A percentile compares a stretch with the other conserved stretches of the same genome.
Conservation (phyloP, 2,797 vertebrate species). For the Lerista edwardsae region DNA sequence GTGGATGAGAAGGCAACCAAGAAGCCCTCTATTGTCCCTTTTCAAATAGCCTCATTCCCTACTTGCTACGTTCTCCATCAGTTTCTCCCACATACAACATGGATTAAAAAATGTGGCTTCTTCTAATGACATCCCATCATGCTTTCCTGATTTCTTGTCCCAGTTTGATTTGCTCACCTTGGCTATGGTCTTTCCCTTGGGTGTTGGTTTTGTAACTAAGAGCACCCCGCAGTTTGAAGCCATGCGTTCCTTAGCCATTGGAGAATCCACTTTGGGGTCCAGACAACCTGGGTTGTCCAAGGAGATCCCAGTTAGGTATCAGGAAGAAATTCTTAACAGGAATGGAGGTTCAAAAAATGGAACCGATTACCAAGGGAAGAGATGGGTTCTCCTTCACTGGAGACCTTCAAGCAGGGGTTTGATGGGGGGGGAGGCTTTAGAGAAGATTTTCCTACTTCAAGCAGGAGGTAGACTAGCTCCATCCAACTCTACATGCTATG, state of each 20-base stretch:
- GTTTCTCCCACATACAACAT: accelerated
- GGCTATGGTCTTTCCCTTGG: background rate
- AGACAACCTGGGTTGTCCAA: background rate
- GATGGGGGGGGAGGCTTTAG: too few relatives aligned
- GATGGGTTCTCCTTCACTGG: too few relatives aligned
- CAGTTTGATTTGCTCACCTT: background rate
- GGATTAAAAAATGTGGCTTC: accelerated
- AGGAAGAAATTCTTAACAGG: too few relatives aligned
- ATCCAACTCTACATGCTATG: too few relatives aligned
- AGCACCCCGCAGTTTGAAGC: background rate
- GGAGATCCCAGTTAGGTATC: too few relatives aligned
- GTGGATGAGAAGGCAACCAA: background rate
- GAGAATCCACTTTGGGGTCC: background rate
- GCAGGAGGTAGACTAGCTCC: too few relatives aligned
- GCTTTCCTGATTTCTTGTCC: background rate
- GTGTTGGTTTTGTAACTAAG: background rate
- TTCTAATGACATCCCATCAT: background rate
- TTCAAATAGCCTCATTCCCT: background rate
- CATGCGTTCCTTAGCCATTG: background rate
- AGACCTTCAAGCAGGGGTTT: too few relatives aligned
- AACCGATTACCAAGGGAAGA: too few relatives aligned
- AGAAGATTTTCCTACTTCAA: too few relatives aligned
- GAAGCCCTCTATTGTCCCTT: background rate
- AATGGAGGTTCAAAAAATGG: too few relatives aligned
- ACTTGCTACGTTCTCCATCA: background rate